A percentile compares a stretch with the other conserved stretches of the same genome.
Evolutionary conservation across 2,797 vertebrate species (phyloP).

Genomic region (Valencia hispanica): DNA sequence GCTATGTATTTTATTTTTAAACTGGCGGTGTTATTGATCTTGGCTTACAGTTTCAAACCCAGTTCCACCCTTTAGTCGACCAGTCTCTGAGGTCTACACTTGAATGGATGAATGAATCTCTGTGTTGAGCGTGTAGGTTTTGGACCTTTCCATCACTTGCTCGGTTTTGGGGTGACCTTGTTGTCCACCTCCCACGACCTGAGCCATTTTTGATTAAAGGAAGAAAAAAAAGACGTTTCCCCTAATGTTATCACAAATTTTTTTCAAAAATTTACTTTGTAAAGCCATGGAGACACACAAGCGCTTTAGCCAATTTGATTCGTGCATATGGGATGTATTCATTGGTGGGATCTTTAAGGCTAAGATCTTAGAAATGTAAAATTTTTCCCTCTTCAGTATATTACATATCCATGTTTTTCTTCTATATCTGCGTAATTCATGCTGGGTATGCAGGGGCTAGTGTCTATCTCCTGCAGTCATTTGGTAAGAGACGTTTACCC

Average conservation of each 20-base stretch:
- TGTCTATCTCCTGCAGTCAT: background rate
- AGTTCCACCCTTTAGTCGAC: slow-evolving; percentile 62
- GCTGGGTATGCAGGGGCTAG: background rate
- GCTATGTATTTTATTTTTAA: slow-evolving; percentile 56
- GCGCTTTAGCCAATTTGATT: background rate
- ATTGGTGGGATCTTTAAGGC: background rate
- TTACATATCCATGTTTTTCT: background rate
- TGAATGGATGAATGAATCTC: slow-evolving; percentile 72
- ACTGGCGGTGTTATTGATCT: slow-evolving; percentile 74
- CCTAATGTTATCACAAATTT: slow-evolving; percentile 46
- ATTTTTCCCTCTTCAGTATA: background rate
- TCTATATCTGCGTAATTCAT: background rate
- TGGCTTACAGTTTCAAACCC: slow-evolving; percentile 65
- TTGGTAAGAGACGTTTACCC: background rate
- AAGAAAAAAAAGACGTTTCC: background rate
- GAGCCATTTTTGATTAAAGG: slow-evolving; percentile 60
- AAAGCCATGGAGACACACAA: slow-evolving; percentile 14
- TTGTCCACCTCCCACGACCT: slow-evolving; percentile 36
- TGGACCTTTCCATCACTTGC: slow-evolving; percentile 65
- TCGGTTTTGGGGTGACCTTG: slow-evolving; percentile 58
- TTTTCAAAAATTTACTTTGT: slow-evolving; percentile 33
- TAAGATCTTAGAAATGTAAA: too few species aligned
- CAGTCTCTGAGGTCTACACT: slow-evolving; percentile 55
- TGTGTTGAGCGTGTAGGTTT: slow-evolving; percentile 58
- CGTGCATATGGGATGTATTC: background rate